Conservation (phyloP, 2,888 invertebrate genomes). For the Papilio elwesi region DNA sequence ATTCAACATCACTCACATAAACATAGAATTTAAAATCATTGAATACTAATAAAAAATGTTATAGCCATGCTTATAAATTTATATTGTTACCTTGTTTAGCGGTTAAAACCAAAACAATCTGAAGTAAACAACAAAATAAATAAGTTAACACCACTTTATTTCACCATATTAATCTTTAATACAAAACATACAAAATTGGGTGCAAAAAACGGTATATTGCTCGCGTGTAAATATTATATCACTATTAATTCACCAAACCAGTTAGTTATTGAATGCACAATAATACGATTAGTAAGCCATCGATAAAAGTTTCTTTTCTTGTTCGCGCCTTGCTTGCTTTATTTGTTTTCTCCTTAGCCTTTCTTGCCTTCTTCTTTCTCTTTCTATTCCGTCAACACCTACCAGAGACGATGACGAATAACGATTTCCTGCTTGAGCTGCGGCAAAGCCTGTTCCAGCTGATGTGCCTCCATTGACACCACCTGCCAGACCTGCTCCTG, state of each 20-base stretch:
- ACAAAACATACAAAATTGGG: constrained; percentile 4
- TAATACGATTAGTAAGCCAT: constrained; percentile 7
- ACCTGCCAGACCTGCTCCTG: constrained; percentile 82
- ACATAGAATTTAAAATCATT: neutral
- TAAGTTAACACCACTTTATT: constrained; percentile 18
- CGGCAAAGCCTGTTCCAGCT: constrained; percentile 70
- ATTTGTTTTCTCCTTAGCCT: constrained; percentile 53
- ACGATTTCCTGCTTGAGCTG: constrained; percentile 69
- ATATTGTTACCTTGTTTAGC: constrained; percentile 29
- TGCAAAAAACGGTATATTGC: neutral
- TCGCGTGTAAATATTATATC: constrained; percentile 22
- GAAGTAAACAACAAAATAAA: constrained; percentile 13
- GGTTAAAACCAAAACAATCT: constrained; percentile 2
- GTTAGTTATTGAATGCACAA: neutral
- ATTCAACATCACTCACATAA: too few species aligned
- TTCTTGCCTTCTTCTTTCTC: constrained; percentile 61
- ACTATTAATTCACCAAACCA: constrained; percentile 21
- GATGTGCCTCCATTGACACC: constrained; percentile 65
- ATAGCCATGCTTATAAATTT: constrained; percentile 32
- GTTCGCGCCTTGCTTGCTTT: constrained; percentile 37
- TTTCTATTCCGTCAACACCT: constrained; percentile 60
- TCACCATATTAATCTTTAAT: neutral
- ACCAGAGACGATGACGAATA: constrained; percentile 67
- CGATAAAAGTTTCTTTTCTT: constrained; percentile 27
- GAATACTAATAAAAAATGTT: neutral